Conservation (phyloP, 2,888 invertebrate species). For the Trypoxylon attenuatum region DNA sequence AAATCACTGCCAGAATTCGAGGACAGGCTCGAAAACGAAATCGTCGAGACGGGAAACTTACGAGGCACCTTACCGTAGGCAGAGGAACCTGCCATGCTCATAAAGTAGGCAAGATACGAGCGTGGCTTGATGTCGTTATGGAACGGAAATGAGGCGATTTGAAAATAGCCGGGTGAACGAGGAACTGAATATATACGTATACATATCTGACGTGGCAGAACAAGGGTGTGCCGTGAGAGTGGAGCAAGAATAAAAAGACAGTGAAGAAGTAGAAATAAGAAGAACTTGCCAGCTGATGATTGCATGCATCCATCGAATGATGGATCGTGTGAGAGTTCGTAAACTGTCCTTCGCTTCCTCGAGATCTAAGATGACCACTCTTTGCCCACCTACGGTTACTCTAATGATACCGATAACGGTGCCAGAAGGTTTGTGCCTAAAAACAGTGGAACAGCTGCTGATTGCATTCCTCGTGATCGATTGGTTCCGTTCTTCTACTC, state of each 20-base stretch:
- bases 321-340: constrained; percentile 47
- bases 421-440: constrained; percentile 27
- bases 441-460: constrained; percentile 50
- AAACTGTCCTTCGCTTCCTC: constrained; percentile 42
- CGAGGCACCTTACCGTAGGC: neutral
- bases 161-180: constrained; percentile 25
- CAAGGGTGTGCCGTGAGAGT: neutral
- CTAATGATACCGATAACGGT: constrained; percentile 61
- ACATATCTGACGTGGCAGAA: constrained; percentile 10
- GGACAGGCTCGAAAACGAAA: neutral
- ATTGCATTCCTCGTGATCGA: constrained; percentile 54
- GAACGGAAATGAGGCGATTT: constrained; percentile 55
- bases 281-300: constrained; percentile 52
- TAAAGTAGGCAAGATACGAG: constrained; percentile 15
- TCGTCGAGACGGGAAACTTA: constrained; percentile 4
- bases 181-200: constrained; percentile 23
- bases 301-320: constrained; percentile 54
- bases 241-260: neutral
- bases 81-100: constrained; percentile 23
- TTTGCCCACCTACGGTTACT: constrained; percentile 54
- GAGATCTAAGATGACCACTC: constrained; percentile 39
- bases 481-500: too few relatives aligned
- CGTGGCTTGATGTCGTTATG: constrained; percentile 40
- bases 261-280: neutral
- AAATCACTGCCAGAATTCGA: too few relatives aligned